phyloP scores from a whole-genome alignment of 1,140 invertebrate genomes.

The Copidosoma floridanum region DNA sequence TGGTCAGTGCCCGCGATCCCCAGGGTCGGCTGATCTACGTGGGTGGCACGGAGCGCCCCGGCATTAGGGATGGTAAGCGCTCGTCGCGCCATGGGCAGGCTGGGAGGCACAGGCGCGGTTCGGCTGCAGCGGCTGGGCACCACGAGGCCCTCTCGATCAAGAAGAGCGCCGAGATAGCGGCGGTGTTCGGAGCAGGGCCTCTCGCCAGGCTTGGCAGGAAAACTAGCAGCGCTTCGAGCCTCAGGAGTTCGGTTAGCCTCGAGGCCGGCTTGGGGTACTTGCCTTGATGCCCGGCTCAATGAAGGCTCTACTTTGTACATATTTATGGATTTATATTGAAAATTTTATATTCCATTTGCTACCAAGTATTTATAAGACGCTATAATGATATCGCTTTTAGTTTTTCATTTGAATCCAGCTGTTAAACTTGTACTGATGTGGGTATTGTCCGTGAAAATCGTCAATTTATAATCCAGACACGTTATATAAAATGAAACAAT shows the following conservation, averaged over 20 bases:
- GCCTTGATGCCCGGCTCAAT: too few relatives aligned
- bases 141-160: slow-evolving; percentile 79
- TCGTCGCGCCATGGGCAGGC: slow-evolving; percentile 48
- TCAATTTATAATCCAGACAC: too few relatives aligned
- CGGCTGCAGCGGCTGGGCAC: slow-evolving; percentile 45
- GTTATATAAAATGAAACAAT: too few relatives aligned
- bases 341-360: too few relatives aligned
- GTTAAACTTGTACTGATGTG: too few relatives aligned
- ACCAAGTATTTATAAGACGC: too few relatives aligned
- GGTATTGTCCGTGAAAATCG: too few relatives aligned
- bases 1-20: slow-evolving; percentile 60
- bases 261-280: slow-evolving; percentile 54
- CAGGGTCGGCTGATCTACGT: slow-evolving; percentile 59
- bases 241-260: slow-evolving; percentile 49
- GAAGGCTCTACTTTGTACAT: too few relatives aligned
- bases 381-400: too few relatives aligned
- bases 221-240: slow-evolving; percentile 47
- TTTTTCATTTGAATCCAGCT: too few relatives aligned
- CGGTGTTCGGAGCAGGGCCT: slow-evolving; percentile 64
- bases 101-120: slow-evolving; percentile 40
- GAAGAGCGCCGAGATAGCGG: slow-evolving; percentile 84
- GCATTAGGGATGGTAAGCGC: not conserved
- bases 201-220: slow-evolving; percentile 40
- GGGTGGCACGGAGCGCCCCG: slow-evolving; percentile 51
- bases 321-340: too few relatives aligned